Base-by-base conservation (phyloP, 2,113 vertebrate species). In the Myotis brandtii region DNA sequence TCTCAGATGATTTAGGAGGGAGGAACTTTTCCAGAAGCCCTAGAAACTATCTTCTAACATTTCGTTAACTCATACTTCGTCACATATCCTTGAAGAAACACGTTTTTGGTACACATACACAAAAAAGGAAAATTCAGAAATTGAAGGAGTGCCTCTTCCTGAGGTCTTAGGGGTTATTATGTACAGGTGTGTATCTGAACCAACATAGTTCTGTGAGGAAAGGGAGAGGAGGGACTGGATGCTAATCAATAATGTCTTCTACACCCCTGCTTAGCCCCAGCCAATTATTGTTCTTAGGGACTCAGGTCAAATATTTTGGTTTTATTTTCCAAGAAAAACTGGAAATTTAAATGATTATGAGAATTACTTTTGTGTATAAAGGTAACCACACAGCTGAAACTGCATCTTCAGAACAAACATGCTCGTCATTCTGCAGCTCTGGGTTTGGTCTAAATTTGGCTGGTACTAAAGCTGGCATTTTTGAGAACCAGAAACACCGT, bases 221-320 rank as follows among this genome's bases (percentile, higher is more conserved):
- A 56, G 10, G 7, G 8, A 67, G 23, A 50, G 11, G 10, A 13
- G 17, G 4, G 6, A 18, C 27, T 0, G 1, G 4, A 46, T 21
- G 8, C 6, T 2, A 0, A 46, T 72, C 6, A 8, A 2, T 5
- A 4, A 50, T 4, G 5, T 43, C 11, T 56, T 66, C 17, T n/a
- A 25, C 1, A 83, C 0, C 2, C 1, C n/a, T 56, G 2, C 17
- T 84, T 56, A 66, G 8, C 11, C 40, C n/a, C 18, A 72, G 37
- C 8, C 34, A 62, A 1, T 77, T 73, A 14, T 18, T 48, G 0
- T 67, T 88, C 5, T 85, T 70, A 70, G 13, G 32, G 4, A 72
- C 9, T 73, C 17, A 50, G 8, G 9, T 67, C 30, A 94, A 2
- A 54, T 27, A 10, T 70, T 84, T 46, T 46, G 6, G 18, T 52